Conservation (phyloP, 1,140 invertebrate genomes). For the Plectrocnemia conspersa region DNA sequence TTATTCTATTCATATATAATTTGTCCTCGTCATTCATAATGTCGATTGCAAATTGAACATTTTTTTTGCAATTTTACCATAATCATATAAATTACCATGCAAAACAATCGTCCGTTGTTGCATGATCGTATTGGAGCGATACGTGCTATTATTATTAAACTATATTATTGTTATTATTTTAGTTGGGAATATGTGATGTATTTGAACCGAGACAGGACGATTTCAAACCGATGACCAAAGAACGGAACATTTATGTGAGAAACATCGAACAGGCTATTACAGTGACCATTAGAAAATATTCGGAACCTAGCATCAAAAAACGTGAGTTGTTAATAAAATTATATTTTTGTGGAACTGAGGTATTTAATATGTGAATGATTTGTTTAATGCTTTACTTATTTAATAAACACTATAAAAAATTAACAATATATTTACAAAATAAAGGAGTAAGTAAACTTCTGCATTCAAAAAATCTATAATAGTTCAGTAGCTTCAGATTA, state of each 20-base stretch:
- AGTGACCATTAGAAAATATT: slow-evolving; percentile 70
- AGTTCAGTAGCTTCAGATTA: too few relatives aligned
- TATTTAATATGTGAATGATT: too few relatives aligned
- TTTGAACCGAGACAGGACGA: slow-evolving; percentile 73
- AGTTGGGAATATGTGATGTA: slow-evolving; percentile 69
- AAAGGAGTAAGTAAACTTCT: too few relatives aligned
- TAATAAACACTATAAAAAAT: too few relatives aligned
- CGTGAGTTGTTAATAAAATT: slow-evolving; percentile 45
- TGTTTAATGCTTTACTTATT: too few relatives aligned
- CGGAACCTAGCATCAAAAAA: slow-evolving; percentile 52
- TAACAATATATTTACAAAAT: too few relatives aligned
- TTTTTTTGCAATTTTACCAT: slow-evolving; percentile 23
- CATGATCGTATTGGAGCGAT: not conserved
- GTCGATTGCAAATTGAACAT: slow-evolving; percentile 6
- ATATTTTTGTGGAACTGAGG: too few relatives aligned
- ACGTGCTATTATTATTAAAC: slow-evolving; percentile 17
- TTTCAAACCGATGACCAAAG: slow-evolving; percentile 69
- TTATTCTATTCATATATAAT: not conserved
- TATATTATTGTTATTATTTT: slow-evolving; percentile 33
- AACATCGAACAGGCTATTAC: slow-evolving; percentile 78
- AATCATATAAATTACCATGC: not conserved
- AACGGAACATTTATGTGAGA: slow-evolving; percentile 67
- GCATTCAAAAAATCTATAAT: too few relatives aligned
- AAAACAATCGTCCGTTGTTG: not conserved
- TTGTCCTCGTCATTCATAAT: slow-evolving; percentile 5